Evolutionary conservation across 1,140 invertebrate genomes (phyloP), one percentile per base, ranked within the genome.

Genomic region (Teleopsis dalmanni): DNA sequence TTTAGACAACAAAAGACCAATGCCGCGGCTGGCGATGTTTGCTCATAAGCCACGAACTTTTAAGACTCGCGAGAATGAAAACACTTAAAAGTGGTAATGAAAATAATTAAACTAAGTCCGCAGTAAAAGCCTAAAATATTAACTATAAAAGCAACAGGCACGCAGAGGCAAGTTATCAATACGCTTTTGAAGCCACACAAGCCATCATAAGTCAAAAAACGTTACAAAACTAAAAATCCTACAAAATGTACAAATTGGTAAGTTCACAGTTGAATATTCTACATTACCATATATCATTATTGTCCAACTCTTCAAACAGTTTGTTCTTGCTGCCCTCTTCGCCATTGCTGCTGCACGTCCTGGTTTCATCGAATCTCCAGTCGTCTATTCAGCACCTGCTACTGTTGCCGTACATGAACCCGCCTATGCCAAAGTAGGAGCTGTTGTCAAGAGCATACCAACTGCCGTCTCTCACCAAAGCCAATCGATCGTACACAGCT

Each of bases 271-370:
- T 16, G 3, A 29, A 10, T 25, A 31, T n/a, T 31, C 29, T 9
- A 9, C n/a, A 9, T 31, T 9, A 31, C 29, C 29, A 31, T n/a
- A 31, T 9, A 31, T 31, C 29, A n/a, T 31, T n/a, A 31, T 31
- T 31, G 9, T 31, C 29, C 29, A n/a, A n/a, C n/a, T n/a, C n/a
- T n/a, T 27, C 26, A 53, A 59, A n/a, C 50, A 76, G 75, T 54
- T 78, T 65, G 77, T 80, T 66, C 75, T 82, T 72, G 75, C 75
- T 67, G 75, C 75, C 57, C 61, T 81, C 51, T 60, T 81, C 65
- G 80, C 79, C 59, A 70, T 76, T 48, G 78, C 75, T 47, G 61
- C 73, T 55, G 78, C 78, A 48, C 71, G 72, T 55, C 77, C 77
- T 23, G 75, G 75, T 27, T 53, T 72, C 22, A 53, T 71, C 37